These are phyloP conservation scores for Caenorhabditis japonica DNA, from an alignment of 2,888 invertebrate species.

Conservation along the genomic window DNA sequence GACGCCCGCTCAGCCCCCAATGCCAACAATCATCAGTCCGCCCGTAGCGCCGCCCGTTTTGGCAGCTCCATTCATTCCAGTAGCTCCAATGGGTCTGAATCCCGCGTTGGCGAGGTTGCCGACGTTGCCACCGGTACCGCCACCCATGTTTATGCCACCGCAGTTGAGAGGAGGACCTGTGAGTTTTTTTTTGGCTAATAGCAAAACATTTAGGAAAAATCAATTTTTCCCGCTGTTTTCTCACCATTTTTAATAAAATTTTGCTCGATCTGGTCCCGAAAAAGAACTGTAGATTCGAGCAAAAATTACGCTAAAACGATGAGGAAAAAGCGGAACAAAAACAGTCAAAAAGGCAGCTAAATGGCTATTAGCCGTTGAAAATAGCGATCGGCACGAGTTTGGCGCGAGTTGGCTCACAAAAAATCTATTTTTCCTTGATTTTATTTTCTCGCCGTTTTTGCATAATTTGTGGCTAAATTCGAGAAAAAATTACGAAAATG, in stretches of 20 bases:
- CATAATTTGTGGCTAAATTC: no score
- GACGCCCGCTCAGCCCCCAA: constrained; percentile 15
- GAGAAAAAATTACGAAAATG: no score
- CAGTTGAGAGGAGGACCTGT: constrained; percentile 43
- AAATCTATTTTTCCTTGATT: neutral
- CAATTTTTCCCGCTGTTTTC: neutral
- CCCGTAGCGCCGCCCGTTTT: constrained; percentile 13
- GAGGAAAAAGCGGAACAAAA: neutral
- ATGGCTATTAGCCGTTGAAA: no score
- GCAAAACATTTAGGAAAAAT: neutral
- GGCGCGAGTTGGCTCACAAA: no score
- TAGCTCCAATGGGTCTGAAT: constrained; percentile 35
- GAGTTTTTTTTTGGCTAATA: neutral
- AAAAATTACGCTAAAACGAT: no score
- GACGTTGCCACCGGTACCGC: constrained; percentile 33
- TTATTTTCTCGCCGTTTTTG: constrained; percentile 1
- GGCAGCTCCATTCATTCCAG: constrained; percentile 20
- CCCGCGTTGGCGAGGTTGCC: constrained; percentile 17
- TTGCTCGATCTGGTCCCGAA: neutral
- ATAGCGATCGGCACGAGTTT: no score
- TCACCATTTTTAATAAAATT: neutral
- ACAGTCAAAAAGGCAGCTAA: no score
- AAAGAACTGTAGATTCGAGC: neutral
- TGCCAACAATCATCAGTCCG: constrained; percentile 2
- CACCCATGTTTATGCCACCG: constrained; percentile 46